A percentile compares a stretch with the other conserved stretches of the same genome.
Conservation (phyloP, 1,140 invertebrate species). For the Polyergus mexicanus region DNA sequence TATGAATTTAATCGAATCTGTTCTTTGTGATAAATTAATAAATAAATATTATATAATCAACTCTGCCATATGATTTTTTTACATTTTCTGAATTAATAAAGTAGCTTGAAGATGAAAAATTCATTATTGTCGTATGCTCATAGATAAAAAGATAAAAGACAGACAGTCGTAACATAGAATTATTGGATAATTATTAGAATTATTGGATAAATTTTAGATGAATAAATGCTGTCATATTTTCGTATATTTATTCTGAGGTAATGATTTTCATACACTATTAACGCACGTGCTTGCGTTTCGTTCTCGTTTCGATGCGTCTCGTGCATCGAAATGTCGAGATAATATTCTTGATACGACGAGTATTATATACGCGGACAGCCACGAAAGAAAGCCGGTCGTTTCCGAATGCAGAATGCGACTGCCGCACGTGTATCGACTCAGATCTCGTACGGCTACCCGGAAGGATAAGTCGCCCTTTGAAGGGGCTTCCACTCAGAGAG, state of each 20-base stretch:
- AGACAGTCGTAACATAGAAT: not conserved
- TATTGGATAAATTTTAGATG: not conserved
- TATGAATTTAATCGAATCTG: not conserved
- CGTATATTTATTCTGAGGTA: not conserved
- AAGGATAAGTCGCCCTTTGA: slow-evolving; percentile 59
- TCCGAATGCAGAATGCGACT: slow-evolving; percentile 73
- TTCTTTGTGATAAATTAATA: slow-evolving; percentile 12
- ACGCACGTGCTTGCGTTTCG: slow-evolving; percentile 38
- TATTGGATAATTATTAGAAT: not conserved
- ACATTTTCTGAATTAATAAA: slow-evolving; percentile 7
- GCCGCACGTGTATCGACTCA: slow-evolving; percentile 75
- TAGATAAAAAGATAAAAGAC: not conserved
- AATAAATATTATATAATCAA: not conserved
- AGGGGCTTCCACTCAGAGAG: slow-evolving; percentile 35
- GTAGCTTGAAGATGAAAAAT: not conserved
- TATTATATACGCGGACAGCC: slow-evolving; percentile 56
- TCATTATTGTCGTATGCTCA: not conserved
- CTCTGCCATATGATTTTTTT: no score
- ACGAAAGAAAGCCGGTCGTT: slow-evolving; percentile 42
- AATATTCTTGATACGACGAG: slow-evolving; percentile 58
- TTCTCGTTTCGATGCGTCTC: slow-evolving; percentile 55
- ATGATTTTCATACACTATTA: slow-evolving; percentile 53
- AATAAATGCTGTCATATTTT: not conserved
- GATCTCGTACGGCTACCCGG: slow-evolving; percentile 58
- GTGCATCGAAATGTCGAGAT: slow-evolving; percentile 70